Evolutionary conservation across 2,113 vertebrate species (phyloP), one percentile per base, ranked within the genome.

Genomic region (Eudyptes chrysolophus): DNA sequence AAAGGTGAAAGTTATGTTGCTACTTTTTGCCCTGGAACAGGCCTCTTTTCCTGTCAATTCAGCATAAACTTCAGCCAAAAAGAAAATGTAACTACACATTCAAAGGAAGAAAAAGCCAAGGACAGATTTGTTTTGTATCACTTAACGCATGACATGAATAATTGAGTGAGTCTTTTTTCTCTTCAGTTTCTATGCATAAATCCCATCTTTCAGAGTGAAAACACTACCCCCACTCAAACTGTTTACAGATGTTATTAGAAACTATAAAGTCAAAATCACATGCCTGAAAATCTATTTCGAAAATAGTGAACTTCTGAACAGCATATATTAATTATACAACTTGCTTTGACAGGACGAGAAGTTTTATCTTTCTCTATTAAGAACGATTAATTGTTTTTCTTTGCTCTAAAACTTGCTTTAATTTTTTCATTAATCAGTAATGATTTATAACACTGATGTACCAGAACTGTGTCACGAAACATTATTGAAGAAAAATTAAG

Each of bases 211-310:
- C 74, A 82, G 60, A 84, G 26, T 75, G n/a, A 75, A 92, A 91
- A 87, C 80, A 84, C 81, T 79, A 61, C 25, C 65, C 55, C 66
- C 49, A 82, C 65, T 87, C 69, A 85, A 15, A 78, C 32, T 46
- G 57, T 57, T 96, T 96, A 76, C 70, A 87, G 70, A 71, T 89
- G 92, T 89, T 96, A 58, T 64, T 82, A 76, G 70, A 95, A 64
- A 52, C 13, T 21, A 49, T 57, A 57, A 93, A 40, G 46, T 69
- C 65, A 87, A 89, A 91, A 89, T 55, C 44, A 78, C 48, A 61
- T 49, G 69, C 44, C 38, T 79, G 49, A 79, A 76, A 36, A 64
- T 15, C 10, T 57, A 22, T 61, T 76, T 62, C 34, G 29, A 70
- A 92, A 86, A 71, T 12, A 61, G 27, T 17, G 34, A 89, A 62